These are phyloP conservation scores for Oreohelix idahoensis DNA, from an alignment of 1,140 invertebrate species.

Conservation along the genomic window DNA sequence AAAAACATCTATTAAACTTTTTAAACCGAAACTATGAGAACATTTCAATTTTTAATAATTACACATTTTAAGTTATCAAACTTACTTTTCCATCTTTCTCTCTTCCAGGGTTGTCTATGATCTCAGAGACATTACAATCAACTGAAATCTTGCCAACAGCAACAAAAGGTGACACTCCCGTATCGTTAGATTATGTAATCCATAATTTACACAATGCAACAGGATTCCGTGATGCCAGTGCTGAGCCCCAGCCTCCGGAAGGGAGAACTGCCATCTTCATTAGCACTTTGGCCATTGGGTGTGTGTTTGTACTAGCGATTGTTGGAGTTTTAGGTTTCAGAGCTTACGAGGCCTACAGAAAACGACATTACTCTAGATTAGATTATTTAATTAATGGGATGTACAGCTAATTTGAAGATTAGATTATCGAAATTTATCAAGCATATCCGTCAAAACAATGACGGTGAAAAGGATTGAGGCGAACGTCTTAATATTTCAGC, in stretches of 20 bases:
- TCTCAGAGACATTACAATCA: background rate
- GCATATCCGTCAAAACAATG: too few species aligned
- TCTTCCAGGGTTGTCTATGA: background rate
- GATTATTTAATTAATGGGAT: constrained; percentile 66
- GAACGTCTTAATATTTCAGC: too few species aligned
- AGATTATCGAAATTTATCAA: too few species aligned
- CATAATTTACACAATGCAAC: background rate
- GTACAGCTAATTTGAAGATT: constrained; percentile 61
- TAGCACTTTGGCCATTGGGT: constrained; percentile 51
- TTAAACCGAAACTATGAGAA: too few species aligned
- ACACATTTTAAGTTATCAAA: too few species aligned
- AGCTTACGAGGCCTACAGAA: constrained; percentile 58
- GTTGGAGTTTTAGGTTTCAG: constrained; percentile 51
- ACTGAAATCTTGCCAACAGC: background rate
- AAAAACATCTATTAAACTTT: too few species aligned
- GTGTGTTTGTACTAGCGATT: constrained; percentile 51
- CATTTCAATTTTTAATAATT: too few species aligned
- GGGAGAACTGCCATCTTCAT: constrained; percentile 38
- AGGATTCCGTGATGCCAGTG: background rate
- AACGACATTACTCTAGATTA: constrained; percentile 59
- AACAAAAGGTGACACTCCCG: background rate
- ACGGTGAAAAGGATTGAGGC: too few species aligned
- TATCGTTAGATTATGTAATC: background rate
- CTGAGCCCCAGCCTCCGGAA: background rate
- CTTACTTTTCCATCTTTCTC: too few species aligned